Conservation (phyloP, 2,113 vertebrate species). For the Glaucidium brasilianum region DNA sequence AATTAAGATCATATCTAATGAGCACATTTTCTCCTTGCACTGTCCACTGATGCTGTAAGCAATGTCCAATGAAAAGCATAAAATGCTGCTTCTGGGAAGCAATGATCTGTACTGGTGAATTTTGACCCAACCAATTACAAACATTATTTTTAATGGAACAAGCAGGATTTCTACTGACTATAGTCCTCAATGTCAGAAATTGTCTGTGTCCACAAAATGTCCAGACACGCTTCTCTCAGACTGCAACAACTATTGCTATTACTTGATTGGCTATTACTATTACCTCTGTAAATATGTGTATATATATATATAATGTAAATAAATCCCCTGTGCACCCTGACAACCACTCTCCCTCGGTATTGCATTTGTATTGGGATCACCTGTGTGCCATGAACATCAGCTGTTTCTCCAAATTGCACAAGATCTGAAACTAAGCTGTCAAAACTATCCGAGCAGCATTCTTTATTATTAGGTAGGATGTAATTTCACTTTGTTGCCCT, state of each 20-base stretch:
- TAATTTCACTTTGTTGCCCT: neutral
- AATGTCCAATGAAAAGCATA: slow-evolving; percentile 60
- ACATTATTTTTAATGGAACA: slow-evolving; percentile 10
- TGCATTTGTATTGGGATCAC: rapidly evolving
- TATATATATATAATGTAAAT: neutral
- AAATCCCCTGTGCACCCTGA: neutral
- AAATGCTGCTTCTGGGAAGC: slow-evolving; percentile 48
- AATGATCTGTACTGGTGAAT: slow-evolving; percentile 61
- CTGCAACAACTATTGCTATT: neutral
- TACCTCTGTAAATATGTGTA: neutral
- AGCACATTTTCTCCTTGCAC: slow-evolving; percentile 58
- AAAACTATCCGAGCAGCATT: neutral
- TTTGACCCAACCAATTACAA: slow-evolving; percentile 9
- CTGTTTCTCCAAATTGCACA: neutral
- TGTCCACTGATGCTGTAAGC: slow-evolving; percentile 65
- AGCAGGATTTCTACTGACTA: neutral
- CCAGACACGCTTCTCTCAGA: neutral
- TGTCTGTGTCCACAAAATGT: slow-evolving; percentile 14
- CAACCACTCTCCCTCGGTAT: neutral
- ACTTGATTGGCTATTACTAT: neutral
- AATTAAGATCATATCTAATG: slow-evolving; percentile 64
- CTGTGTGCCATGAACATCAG: neutral
- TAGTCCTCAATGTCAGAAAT: neutral
- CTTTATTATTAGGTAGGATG: neutral
- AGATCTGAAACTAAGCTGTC: neutral